phyloP scores from a whole-genome alignment of 2,797 vertebrate species.

The Dryobates pubescens region DNA sequence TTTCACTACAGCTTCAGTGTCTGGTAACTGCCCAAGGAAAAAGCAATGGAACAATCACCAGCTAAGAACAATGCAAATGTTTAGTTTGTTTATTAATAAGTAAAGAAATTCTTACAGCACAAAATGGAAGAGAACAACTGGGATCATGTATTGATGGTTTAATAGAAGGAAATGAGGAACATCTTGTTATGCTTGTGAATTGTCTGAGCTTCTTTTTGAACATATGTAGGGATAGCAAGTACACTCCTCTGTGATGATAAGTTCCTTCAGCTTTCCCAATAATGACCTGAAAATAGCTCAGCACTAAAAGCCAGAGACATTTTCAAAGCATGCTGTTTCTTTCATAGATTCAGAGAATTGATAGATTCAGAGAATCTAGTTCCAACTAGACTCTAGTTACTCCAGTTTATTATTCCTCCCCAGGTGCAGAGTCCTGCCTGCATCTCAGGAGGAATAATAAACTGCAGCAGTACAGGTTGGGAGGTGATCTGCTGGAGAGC shows the following conservation, averaged over 20 bases:
- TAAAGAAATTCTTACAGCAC: neutral
- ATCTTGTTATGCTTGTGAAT: neutral
- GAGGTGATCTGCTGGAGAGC: too few species aligned
- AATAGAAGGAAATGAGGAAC: neutral
- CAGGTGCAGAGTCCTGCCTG: too few species aligned
- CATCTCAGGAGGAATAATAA: too few species aligned
- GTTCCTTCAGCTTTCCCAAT: neutral
- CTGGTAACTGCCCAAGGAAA: neutral
- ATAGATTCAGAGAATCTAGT: too few species aligned
- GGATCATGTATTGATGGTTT: neutral
- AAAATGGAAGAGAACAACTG: neutral
- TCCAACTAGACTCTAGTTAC: too few species aligned
- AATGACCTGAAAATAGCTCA: neutral
- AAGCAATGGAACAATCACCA: neutral
- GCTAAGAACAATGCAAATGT: neutral
- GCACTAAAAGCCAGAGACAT: neutral
- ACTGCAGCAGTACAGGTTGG: too few species aligned
- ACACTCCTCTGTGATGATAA: neutral
- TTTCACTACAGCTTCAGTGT: neutral
- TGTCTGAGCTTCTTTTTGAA: neutral
- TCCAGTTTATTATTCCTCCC: too few species aligned
- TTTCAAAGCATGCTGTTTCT: neutral
- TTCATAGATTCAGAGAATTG: neutral
- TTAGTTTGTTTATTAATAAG: neutral
- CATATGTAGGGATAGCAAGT: neutral